Evolutionary conservation across 2,113 vertebrate species (phyloP).

Genomic region (Hippocampus guttulatus): DNA sequence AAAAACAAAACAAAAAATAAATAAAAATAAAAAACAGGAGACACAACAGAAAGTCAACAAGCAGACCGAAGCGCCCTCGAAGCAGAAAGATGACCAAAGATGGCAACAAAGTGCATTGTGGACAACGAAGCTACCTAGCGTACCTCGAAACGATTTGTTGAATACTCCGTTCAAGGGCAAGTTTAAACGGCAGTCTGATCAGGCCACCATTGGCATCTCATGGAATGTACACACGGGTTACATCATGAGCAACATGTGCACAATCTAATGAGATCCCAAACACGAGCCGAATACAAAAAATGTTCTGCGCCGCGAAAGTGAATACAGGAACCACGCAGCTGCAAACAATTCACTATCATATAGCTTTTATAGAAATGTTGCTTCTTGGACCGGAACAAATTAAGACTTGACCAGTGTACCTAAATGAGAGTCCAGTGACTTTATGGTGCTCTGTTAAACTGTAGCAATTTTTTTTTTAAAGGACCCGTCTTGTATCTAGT

Average conservation of each 20-base stretch:
- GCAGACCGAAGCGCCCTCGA: constrained; percentile 77
- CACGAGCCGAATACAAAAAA: neutral
- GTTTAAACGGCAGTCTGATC: constrained; percentile 12
- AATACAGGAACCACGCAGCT: too few relatives aligned
- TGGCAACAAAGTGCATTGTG: constrained; percentile 39
- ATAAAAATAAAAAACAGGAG: constrained; percentile 44
- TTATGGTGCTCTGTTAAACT: neutral
- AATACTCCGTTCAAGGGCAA: neutral
- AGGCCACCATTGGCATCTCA: neutral
- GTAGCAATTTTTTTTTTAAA: neutral
- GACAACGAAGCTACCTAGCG: neutral
- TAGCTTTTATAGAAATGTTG: neutral
- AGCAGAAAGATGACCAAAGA: constrained; percentile 43
- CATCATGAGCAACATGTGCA: neutral
- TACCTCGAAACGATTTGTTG: neutral
- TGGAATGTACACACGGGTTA: neutral
- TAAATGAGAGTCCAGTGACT: neutral
- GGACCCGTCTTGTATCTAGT: neutral
- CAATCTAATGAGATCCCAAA: neutral
- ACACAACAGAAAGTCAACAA: constrained; percentile 71
- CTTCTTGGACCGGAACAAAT: neutral
- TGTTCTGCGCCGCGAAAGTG: neutral
- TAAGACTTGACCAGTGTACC: too few relatives aligned
- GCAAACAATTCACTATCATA: too few relatives aligned
- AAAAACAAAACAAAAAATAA: constrained; percentile 46